A percentile compares a stretch with the other conserved stretches of the same genome.
phyloP scores from a whole-genome alignment of 2,888 invertebrate species.

The Busseola fusca region DNA sequence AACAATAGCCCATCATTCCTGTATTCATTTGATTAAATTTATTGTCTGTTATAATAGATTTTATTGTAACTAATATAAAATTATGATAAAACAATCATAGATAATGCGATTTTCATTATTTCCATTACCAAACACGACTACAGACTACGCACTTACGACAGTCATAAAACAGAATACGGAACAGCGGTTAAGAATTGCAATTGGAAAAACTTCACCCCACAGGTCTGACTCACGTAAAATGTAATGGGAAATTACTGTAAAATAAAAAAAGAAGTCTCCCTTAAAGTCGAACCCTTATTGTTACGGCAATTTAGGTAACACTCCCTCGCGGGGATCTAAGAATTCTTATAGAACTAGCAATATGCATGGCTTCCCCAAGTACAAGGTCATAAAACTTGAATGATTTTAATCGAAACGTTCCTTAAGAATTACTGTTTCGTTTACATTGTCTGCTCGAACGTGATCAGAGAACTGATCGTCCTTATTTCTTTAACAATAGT shows the following conservation, averaged over 20 bases:
- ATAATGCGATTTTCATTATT: conserved; percentile 22
- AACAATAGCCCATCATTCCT: conserved; percentile 38
- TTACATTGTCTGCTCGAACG: conserved; percentile 55
- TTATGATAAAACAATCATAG: too few relatives aligned
- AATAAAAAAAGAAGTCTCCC: conserved; percentile 71
- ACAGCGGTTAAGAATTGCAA: conserved; percentile 63
- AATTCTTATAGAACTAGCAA: conserved; percentile 70
- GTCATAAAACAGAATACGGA: conserved; percentile 61
- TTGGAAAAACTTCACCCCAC: conserved; percentile 68
- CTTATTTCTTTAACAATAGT: conserved; percentile 38
- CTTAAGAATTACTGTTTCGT: conserved; percentile 57
- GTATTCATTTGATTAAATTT: conserved; percentile 45
- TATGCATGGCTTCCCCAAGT: conserved; percentile 65
- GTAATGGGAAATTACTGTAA: conserved; percentile 75
- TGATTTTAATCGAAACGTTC: conserved; percentile 65
- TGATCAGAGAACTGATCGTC: conserved; percentile 45
- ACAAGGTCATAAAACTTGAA: conserved; percentile 65
- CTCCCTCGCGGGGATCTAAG: conserved; percentile 68
- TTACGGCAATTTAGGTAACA: conserved; percentile 72
- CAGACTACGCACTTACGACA: conserved; percentile 51
- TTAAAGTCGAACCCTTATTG: conserved; percentile 69
- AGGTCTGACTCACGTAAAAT: conserved; percentile 69
- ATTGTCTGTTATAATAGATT: conserved; percentile 14
- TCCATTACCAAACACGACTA: conserved; percentile 51
- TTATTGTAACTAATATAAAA: too few relatives aligned